Base-by-base conservation (phyloP, 1,140 invertebrate species). In the Meloidogyne floridensis region DNA sequence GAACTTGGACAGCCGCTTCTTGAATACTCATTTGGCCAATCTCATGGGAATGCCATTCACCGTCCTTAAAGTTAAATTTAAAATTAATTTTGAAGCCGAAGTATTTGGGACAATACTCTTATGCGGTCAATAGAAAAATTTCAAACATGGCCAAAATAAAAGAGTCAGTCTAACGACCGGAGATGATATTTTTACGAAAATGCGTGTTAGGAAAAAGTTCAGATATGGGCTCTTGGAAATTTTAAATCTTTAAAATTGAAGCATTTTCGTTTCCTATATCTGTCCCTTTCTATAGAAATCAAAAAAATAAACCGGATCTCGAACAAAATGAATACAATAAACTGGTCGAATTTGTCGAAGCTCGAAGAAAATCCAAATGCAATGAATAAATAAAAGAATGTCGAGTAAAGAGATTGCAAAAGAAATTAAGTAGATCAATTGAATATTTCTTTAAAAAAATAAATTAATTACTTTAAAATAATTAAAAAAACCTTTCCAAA, bases 11-110 rank as follows among this genome's bases (percentile, higher is more conserved):
- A 32, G 84, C 84, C 2, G 84, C 77, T 71, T 86, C 84, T 72
- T 86, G 85, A 56, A 86, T 87, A 32, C 82, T 87, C 71, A 81
- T 84, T 7, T 82, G 75, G 13, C 81, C 85, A 69, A 86, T 78
- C 32, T 86, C 43, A 7, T 84, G 42, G 5, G 84, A 77, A 42
- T 81, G 85, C n/a, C 20, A 54, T 75, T 87, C 84, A 47, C 85
- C 85, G 75, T 86, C 82, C 77, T 79, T 2, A 77, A 77, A 77
- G 1, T 1, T 2, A 59, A 32, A 32, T 32, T 32, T 32, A 6
- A 0, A 59, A 11, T 43, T 76, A 56, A 76, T 76, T 51, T 11
- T 13, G 3, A 7, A 72, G 5, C 7, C 15, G 2, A 51, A n/a
- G n/a, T n/a, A n/a, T n/a, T 72, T 11, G 7, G 43, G 9, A 0